A percentile compares a stretch with the other conserved stretches of the same genome.
Evolutionary conservation across 1,140 invertebrate species (phyloP).

Genomic region (Bombus confusus): DNA sequence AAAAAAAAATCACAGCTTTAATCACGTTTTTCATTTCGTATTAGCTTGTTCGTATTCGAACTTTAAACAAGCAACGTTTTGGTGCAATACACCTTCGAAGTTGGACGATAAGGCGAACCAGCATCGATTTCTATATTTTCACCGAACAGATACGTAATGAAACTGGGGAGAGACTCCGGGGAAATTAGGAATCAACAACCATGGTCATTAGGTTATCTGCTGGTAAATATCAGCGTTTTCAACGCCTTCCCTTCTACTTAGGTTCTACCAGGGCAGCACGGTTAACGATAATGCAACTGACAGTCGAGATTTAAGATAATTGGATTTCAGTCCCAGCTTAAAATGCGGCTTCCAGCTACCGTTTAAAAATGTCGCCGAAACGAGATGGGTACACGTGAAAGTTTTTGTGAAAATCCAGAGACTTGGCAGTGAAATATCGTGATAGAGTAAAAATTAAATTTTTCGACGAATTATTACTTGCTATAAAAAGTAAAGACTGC

Average conservation of each 20-base stretch:
- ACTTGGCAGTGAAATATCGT: background rate
- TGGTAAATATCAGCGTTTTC: constrained; percentile 47
- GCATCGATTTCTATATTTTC: constrained; percentile 42
- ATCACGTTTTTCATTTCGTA: background rate
- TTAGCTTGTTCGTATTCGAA: background rate
- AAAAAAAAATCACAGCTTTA: background rate
- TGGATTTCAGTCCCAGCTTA: background rate
- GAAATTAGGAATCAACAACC: constrained; percentile 45
- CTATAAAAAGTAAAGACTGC: too few species aligned
- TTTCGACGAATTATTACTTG: background rate
- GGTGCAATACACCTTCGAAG: background rate
- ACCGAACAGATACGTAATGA: constrained; percentile 12
- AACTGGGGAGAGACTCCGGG: constrained; percentile 20
- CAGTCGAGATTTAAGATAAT: constrained; percentile 14
- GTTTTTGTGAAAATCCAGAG: background rate
- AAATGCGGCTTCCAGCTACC: background rate
- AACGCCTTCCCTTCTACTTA: constrained; percentile 9
- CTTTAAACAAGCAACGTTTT: background rate
- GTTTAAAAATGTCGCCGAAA: background rate
- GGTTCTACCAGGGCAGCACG: background rate
- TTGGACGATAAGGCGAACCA: background rate
- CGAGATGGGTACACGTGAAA: too few species aligned
- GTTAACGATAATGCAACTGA: constrained; percentile 17
- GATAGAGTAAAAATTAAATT: background rate
- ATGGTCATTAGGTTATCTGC: constrained; percentile 45